These are phyloP conservation scores for Geodia barretti DNA, from an alignment of 37 sponge, comb jelly and placozoan species.

Conservation along the genomic window DNA sequence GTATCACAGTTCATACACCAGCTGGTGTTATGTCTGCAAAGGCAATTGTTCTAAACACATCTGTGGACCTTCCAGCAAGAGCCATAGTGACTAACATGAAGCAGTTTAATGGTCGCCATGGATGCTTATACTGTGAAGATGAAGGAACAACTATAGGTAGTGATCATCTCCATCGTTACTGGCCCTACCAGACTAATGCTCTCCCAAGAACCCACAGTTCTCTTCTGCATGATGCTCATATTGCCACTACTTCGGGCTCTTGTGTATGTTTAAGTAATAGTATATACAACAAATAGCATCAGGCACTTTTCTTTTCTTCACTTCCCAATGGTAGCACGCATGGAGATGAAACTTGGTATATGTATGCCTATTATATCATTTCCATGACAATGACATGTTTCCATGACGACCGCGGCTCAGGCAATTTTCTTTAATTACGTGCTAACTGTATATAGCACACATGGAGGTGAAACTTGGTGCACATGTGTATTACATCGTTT, in stretches of 20 bases:
- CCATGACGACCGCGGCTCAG: too few species aligned
- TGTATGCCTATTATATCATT: too few species aligned
- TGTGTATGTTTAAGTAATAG: not conserved
- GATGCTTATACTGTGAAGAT: constrained; percentile 1
- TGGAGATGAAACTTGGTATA: too few species aligned
- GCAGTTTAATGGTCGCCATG: not conserved
- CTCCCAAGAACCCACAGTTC: not conserved
- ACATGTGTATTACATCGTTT: too few species aligned
- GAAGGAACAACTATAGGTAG: not conserved
- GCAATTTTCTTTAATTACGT: too few species aligned
- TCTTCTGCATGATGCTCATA: not conserved
- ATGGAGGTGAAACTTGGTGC: too few species aligned
- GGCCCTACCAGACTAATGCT: not conserved
- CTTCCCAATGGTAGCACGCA: too few species aligned
- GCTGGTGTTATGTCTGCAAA: not conserved
- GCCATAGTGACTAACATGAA: constrained; percentile 2
- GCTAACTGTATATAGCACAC: too few species aligned
- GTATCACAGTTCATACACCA: not conserved
- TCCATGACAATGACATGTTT: too few species aligned
- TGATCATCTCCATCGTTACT: constrained; percentile 2
- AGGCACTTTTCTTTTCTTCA: too few species aligned
- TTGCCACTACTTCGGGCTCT: not conserved
- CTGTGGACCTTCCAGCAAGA: constrained; percentile 5
- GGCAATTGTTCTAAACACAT: not conserved
- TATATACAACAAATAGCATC: too few species aligned